Evolutionary conservation across 2,888 invertebrate species (phyloP).

Genomic region (Cryptophagus acutangulus): DNA sequence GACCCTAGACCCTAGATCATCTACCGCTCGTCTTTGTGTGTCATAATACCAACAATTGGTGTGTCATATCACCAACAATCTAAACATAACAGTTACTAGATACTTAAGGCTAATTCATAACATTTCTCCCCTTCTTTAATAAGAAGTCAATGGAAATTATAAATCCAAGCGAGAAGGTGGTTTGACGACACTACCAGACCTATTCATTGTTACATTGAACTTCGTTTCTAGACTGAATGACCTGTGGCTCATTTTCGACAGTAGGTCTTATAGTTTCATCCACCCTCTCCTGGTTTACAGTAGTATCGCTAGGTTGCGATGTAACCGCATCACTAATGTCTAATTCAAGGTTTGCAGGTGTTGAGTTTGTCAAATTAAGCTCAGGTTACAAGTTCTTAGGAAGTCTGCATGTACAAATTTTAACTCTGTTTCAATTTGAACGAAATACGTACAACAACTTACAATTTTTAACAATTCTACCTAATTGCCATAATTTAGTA

Average conservation of each 20-base stretch:
- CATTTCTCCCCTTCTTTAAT: not conserved
- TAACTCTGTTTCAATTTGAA: constrained; percentile 7
- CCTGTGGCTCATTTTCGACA: too few species aligned
- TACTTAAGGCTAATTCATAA: too few species aligned
- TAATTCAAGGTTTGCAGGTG: not conserved
- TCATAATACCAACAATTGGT: too few species aligned
- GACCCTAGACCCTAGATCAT: too few species aligned
- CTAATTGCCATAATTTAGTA: constrained; percentile 10
- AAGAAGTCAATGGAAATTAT: not conserved
- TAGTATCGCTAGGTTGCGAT: not conserved
- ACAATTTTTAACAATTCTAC: constrained; percentile 11
- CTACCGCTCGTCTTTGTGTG: too few species aligned
- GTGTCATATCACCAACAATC: too few species aligned
- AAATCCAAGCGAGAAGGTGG: not conserved
- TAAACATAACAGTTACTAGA: too few species aligned
- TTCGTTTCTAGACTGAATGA: too few species aligned
- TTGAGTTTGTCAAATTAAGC: too few species aligned
- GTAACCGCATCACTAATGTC: not conserved
- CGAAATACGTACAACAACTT: constrained; percentile 14
- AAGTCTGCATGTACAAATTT: constrained; percentile 8
- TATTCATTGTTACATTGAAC: too few species aligned
- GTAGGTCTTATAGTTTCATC: too few species aligned
- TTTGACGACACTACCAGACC: not conserved
- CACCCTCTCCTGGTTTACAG: not conserved
- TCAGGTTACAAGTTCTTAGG: constrained; percentile 1